Conservation (phyloP, 2,113 vertebrate species). For the Meriones unguiculatus region DNA sequence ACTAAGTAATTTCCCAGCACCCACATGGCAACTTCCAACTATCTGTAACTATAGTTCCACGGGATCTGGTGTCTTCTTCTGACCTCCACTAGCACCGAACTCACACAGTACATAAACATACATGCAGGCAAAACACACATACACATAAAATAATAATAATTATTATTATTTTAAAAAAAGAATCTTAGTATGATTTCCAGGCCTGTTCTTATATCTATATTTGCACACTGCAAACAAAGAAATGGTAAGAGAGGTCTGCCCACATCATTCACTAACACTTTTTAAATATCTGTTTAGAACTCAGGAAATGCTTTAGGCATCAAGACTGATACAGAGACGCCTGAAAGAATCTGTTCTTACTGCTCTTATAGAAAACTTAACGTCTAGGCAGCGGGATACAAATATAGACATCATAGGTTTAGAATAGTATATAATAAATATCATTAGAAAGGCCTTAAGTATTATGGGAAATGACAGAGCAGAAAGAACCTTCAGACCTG, state of each 20-base stretch:
- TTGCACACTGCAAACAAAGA: background rate
- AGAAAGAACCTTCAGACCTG: background rate
- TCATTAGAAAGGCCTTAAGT: constrained; percentile 33
- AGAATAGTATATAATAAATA: background rate
- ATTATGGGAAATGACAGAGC: background rate
- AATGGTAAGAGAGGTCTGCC: background rate
- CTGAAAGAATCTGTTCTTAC: background rate
- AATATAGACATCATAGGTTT: background rate
- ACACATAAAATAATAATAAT: background rate
- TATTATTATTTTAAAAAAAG: background rate
- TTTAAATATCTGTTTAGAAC: background rate
- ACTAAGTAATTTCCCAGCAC: background rate
- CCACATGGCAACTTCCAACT: too few relatives aligned
- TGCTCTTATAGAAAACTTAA: background rate
- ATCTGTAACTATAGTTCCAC: background rate
- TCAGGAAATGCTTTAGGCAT: background rate
- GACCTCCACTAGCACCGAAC: background rate
- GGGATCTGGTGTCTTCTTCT: background rate
- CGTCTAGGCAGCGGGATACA: constrained; percentile 24
- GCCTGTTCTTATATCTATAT: background rate
- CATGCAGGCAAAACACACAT: background rate
- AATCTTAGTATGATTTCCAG: background rate
- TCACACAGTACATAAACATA: background rate
- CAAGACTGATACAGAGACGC: background rate
- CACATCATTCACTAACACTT: background rate